Conservation (phyloP, 1,140 invertebrate species). For the Heliconius congener region DNA sequence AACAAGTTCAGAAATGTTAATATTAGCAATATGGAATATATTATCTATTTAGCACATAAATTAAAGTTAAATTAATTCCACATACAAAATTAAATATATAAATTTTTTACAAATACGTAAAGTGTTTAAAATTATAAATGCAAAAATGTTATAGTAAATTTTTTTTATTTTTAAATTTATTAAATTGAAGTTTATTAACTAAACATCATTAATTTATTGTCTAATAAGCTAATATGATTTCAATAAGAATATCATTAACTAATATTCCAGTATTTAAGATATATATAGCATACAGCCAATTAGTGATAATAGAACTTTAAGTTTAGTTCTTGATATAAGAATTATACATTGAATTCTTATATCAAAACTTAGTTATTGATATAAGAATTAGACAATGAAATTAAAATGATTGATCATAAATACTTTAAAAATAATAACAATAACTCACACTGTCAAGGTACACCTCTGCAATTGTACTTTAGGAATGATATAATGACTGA, state of each 20-base stretch:
- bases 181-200: background rate
- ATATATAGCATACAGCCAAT: background rate
- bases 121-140: too few relatives aligned
- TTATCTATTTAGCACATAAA: background rate
- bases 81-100: too few relatives aligned
- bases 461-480: conserved; percentile 94
- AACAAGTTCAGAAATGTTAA: background rate
- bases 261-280: background rate
- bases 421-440: background rate
- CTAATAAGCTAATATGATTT: conserved; percentile 11
- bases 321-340: background rate
- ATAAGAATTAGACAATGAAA: background rate
- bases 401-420: background rate
- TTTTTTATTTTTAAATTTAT: background rate
- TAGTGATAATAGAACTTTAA: background rate
- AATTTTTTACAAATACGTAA: too few relatives aligned
- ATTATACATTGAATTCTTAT: background rate
- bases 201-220: background rate
- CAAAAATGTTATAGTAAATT: background rate
- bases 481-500: conserved; percentile 96
- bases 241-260: background rate
- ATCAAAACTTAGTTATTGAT: background rate
- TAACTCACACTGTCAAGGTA: conserved; percentile 92
- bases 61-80: background rate
- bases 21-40: background rate